Evolutionary conservation across 1,140 invertebrate species (phyloP), one percentile per base, ranked within the genome.

Genomic region (Sesamia nonagrioides): DNA sequence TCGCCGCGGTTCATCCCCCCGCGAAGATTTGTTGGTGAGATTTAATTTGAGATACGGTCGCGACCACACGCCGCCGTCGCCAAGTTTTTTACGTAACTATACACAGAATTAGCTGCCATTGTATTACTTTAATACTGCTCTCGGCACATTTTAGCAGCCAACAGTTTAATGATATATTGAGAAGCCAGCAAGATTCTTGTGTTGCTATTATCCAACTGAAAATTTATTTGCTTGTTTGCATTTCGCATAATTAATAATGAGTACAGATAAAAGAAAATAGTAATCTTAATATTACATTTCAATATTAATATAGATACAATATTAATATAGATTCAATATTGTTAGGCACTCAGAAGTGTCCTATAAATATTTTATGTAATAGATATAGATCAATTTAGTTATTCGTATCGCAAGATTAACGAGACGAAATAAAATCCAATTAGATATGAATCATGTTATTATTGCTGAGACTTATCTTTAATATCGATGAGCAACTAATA

Each of bases 21-120:
- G 84, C 85, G 88, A 91, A 92, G 89, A 93, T 91, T 91, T 92
- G 89, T 92, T 91, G 88, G 86, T 86, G 77, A 92, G 90, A 93
- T 93, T 92, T 93, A 93, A 92, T 92, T 91, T 91, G 89, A 93
- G 90, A 91, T 91, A 91, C 88, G 86, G 88, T 89, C 90, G 87
- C 80, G 88, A 85, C 85, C 90, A 89, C 86, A 87, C 87, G 83
- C 82, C 68, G 79, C 74, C 82, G 84, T 84, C 86, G 84, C 86
- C 86, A 84, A 87, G 48, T 85, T 89, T 88, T n/a, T 88, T 82
- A 83, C 82, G 77, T 79, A 77, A 79, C 81, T 73, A 77, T 68
- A 77, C 79, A 37, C 81, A 78, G 73, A 87, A 86, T 87, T 86
- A 87, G 84, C 79, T 76, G 68, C 77, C 60, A 87, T 85, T 87